A percentile compares a stretch with the other conserved stretches of the same genome.
Evolutionary conservation across 2,888 invertebrate species (phyloP).

Genomic region (Drosophila atripex): DNA sequence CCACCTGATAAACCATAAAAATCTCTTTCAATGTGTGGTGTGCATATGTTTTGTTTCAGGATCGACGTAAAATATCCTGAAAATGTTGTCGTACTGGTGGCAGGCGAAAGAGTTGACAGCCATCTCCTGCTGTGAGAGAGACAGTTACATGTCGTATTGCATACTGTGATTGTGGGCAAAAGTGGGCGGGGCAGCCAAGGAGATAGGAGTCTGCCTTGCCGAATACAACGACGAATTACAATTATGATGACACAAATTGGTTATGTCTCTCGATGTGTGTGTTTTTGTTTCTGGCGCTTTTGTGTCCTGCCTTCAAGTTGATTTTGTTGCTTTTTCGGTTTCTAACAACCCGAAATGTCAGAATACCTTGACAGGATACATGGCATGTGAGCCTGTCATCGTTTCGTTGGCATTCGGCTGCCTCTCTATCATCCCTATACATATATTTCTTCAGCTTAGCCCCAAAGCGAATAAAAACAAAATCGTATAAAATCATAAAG

Average conservation of each 20-base stretch:
- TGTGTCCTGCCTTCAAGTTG: constrained; percentile 44
- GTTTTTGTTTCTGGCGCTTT: constrained; percentile 37
- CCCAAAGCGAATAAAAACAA: constrained; percentile 56
- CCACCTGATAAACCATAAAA: constrained; percentile 16
- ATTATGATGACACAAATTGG: constrained; percentile 80
- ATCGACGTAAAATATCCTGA: constrained; percentile 29
- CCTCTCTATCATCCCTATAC: constrained; percentile 9
- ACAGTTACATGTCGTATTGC: constrained; percentile 17
- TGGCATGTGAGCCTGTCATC: constrained; percentile 72
- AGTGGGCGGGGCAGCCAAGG: constrained; percentile 3
- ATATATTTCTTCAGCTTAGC: constrained; percentile 25
- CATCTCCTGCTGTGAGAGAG: constrained; percentile 38
- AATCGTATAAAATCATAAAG: constrained; percentile 71
- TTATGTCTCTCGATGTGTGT: constrained; percentile 64
- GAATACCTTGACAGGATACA: constrained; percentile 62
- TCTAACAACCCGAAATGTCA: constrained; percentile 56
- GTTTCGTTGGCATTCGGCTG: constrained; percentile 53
- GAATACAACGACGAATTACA: constrained; percentile 64
- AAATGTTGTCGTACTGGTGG: constrained; percentile 35
- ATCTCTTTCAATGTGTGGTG: constrained; percentile 28
- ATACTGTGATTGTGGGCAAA: constrained; percentile 4
- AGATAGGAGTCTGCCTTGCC: constrained; percentile 2
- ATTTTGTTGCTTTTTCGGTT: constrained; percentile 38
- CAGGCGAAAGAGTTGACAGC: constrained; percentile 52
- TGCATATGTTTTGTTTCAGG: constrained; percentile 33